Percentiles rank a stretch among this genome's conserved stretches.
Evolutionary conservation across 2,888 invertebrate species (phyloP).

Genomic region (Chrysodeixis includens): DNA sequence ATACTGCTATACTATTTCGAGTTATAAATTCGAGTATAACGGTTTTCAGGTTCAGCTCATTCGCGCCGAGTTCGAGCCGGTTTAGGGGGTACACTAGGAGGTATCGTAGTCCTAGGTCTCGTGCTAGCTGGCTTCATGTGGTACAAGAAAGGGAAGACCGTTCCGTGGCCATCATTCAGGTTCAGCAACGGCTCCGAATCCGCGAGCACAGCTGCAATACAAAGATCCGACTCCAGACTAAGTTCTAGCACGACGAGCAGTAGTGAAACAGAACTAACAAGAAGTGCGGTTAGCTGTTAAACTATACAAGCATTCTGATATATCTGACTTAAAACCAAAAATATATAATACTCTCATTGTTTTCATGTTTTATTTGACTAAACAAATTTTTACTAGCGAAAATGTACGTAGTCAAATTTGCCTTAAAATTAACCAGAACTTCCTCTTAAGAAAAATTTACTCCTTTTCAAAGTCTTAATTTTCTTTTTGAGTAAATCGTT

Average conservation of each 20-base stretch:
- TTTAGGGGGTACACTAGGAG: constrained; percentile 71
- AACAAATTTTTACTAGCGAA: not conserved
- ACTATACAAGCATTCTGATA: not conserved
- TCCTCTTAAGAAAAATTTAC: no score
- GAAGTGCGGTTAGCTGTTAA: no score
- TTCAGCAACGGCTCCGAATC: not conserved
- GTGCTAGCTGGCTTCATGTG: constrained; percentile 65
- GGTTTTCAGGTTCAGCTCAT: constrained; percentile 45
- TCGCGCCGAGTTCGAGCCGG: constrained; percentile 66
- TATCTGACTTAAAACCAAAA: not conserved
- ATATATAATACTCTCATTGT: not conserved
- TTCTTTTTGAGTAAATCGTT: no score
- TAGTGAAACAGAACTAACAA: constrained; percentile 4
- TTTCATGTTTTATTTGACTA: not conserved
- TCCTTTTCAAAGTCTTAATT: no score
- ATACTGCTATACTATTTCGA: no score
- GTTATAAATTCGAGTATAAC: no score
- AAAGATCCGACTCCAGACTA: constrained; percentile 2
- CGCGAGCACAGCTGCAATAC: no score
- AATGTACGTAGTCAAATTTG: no score
- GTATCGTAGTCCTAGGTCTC: constrained; percentile 58
- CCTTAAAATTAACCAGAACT: no score
- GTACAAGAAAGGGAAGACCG: constrained; percentile 62
- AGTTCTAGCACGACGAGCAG: constrained; percentile 39
- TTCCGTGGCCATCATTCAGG: constrained; percentile 30